These are phyloP conservation scores for Siphonodentalium dalli DNA, from an alignment of 2,888 invertebrate genomes.

Conservation along the genomic window DNA sequence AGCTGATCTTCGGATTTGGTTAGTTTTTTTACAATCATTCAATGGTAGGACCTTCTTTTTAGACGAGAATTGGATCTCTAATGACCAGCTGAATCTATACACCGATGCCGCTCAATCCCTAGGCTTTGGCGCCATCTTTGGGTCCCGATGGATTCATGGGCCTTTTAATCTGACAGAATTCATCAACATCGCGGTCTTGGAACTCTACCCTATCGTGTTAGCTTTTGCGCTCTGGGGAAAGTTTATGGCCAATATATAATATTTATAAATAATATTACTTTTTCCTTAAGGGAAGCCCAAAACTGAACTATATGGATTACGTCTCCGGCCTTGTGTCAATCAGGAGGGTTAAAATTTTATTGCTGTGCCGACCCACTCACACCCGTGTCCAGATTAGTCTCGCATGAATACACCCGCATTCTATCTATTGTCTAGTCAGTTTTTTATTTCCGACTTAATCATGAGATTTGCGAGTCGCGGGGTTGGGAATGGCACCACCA, in stretches of 20 bases:
- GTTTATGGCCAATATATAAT: neutral
- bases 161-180: neutral
- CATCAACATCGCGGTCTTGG: neutral
- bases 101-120: conserved; percentile 7
- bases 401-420: too few species aligned
- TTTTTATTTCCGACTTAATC: too few species aligned
- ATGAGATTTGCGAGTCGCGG: too few species aligned
- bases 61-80: neutral
- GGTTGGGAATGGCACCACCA: too few species aligned
- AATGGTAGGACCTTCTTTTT: conserved; percentile 7
- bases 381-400: too few species aligned
- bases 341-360: too few species aligned
- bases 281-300: too few species aligned
- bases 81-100: neutral
- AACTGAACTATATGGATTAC: too few species aligned
- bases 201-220: conserved; percentile 6
- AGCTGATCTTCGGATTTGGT: conserved; percentile 4
- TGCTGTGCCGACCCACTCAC: too few species aligned
- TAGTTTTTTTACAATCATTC: neutral
- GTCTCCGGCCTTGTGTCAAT: too few species aligned
- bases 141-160: conserved; percentile 3
- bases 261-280: too few species aligned
- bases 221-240: neutral
- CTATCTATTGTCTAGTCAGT: too few species aligned
- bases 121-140: conserved; percentile 4